phyloP scores from a whole-genome alignment of 2,797 vertebrate species.

The Loris lydekkerianus region DNA sequence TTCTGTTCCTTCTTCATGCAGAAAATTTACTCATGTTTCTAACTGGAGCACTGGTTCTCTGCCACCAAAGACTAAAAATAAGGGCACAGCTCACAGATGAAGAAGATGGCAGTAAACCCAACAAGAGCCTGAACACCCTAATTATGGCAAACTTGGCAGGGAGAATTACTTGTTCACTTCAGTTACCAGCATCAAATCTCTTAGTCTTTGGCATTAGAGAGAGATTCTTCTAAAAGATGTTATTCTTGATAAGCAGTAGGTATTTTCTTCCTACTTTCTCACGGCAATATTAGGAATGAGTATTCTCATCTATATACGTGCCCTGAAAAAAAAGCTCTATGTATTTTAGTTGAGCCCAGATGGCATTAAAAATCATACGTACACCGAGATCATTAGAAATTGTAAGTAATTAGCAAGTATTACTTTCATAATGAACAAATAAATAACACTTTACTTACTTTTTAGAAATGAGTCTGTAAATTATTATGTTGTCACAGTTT shows the following conservation, averaged over 20 bases:
- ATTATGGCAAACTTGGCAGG: neutral
- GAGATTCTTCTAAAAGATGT: neutral
- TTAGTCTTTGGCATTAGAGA: neutral
- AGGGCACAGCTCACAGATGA: neutral
- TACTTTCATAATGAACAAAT: neutral
- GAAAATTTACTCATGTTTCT: conserved; percentile 1
- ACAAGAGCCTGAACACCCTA: neutral
- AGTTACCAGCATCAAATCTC: neutral
- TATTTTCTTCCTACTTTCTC: neutral
- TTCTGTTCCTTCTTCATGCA: neutral
- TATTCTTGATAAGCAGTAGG: neutral
- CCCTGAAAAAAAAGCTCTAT: neutral
- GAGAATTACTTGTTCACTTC: neutral
- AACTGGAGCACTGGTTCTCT: neutral
- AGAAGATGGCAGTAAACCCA: neutral
- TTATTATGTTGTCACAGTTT: neutral
- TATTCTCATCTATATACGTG: neutral
- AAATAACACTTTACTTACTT: neutral
- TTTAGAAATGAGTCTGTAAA: neutral
- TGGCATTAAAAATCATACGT: neutral
- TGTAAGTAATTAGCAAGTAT: neutral
- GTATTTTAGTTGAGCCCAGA: neutral
- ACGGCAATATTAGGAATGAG: neutral
- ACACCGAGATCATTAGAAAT: neutral
- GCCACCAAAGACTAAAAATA: neutral